Percentiles rank a stretch among this genome's conserved stretches.
These are phyloP conservation scores for Antheraea mylitta DNA, from an alignment of 1,140 invertebrate genomes.

Conservation along the genomic window DNA sequence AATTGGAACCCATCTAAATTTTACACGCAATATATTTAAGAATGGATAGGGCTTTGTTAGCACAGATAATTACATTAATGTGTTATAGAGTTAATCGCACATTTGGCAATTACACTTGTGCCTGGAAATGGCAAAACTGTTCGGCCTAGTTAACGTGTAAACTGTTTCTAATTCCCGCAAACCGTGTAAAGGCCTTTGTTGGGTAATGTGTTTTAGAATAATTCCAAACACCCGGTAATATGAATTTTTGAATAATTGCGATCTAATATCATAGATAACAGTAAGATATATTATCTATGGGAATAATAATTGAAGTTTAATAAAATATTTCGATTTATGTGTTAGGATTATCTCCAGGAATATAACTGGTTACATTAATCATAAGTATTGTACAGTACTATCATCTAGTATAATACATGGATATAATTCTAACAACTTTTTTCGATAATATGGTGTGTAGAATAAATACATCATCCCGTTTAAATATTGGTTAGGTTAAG, in stretches of 20 bases:
- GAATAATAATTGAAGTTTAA: too few relatives aligned
- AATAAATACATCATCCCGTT: too few relatives aligned
- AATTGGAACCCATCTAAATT: constrained; percentile 17
- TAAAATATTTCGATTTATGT: too few relatives aligned
- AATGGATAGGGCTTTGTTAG: constrained; percentile 25
- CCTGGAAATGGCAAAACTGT: constrained; percentile 2
- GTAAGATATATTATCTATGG: too few relatives aligned
- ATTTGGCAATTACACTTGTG: constrained; percentile 5
- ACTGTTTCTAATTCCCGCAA: neutral
- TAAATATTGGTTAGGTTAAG: too few relatives aligned
- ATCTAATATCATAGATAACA: too few relatives aligned
- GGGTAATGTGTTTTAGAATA: constrained; percentile 1
- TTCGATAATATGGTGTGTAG: too few relatives aligned
- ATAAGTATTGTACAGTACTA: too few relatives aligned
- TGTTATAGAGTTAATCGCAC: constrained; percentile 18
- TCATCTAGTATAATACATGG: too few relatives aligned
- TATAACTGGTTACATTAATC: too few relatives aligned
- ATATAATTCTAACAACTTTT: too few relatives aligned
- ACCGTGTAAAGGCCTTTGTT: constrained; percentile 1
- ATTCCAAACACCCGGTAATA: neutral
- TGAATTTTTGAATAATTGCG: neutral
- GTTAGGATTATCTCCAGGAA: too few relatives aligned
- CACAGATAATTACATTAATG: constrained; percentile 27
- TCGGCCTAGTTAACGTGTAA: neutral
- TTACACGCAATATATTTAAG: constrained; percentile 23